Conservation (phyloP, 23 tunicate genomes). For the Clavelina lepadiformis region DNA sequence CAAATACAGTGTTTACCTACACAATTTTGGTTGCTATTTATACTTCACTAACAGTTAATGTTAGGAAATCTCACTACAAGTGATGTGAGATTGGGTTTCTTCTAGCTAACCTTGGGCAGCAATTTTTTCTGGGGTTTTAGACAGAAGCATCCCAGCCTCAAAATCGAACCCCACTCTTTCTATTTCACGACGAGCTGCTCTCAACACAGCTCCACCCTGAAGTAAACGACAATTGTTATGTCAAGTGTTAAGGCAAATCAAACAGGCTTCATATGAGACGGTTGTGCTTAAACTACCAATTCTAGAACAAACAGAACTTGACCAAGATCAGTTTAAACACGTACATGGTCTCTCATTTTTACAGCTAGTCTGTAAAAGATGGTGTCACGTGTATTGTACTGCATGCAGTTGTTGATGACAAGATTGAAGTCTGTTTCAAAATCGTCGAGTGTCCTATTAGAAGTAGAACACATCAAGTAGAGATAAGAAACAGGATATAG, state of each 20-base stretch:
- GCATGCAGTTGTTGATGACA: conserved; percentile 75
- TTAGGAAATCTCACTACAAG: too few species aligned
- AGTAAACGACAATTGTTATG: not conserved
- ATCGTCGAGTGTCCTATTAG: conserved; percentile 47
- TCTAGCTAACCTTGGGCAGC: conserved; percentile 4
- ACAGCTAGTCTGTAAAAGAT: conserved; percentile 73
- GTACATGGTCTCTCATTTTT: conserved; percentile 67
- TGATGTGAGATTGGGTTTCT: too few species aligned
- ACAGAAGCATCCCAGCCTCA: conserved; percentile 61
- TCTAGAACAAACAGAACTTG: too few species aligned
- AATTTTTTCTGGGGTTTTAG: conserved; percentile 26
- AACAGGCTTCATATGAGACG: too few species aligned
- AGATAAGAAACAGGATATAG: not conserved
- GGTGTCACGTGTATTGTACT: conserved; percentile 71
- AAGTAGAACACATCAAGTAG: not conserved
- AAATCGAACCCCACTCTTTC: conserved; percentile 55
- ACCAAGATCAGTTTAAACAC: too few species aligned
- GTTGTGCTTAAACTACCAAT: too few species aligned
- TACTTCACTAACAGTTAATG: too few species aligned
- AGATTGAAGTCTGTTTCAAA: conserved; percentile 86
- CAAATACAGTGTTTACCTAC: not conserved
- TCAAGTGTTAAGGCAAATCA: not conserved
- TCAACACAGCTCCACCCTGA: conserved; percentile 76
- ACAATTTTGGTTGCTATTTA: not conserved
- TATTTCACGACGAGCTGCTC: conserved; percentile 50